phyloP scores from a whole-genome alignment of 2,797 vertebrate species.

The Hoplostethus mediterraneus region DNA sequence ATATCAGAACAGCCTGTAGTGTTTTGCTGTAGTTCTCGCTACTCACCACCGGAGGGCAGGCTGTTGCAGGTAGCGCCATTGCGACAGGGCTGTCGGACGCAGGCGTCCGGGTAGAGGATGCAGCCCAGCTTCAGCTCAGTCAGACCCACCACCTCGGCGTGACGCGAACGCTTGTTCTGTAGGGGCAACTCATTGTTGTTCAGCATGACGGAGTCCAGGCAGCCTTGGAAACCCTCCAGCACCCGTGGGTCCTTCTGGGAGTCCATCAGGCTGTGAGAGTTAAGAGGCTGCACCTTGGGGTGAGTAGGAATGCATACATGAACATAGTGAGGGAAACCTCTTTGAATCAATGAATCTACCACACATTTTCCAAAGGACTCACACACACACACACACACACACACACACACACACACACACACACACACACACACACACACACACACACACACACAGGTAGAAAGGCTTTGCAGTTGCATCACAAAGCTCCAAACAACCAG shows the following conservation, averaged over 20 bases:
- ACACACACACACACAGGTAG: too few relatives aligned
- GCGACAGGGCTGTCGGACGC: constrained; percentile 90
- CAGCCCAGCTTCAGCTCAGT: constrained; percentile 95
- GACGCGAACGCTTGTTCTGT: constrained; percentile 94
- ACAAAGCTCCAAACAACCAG: too few relatives aligned
- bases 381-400: too few relatives aligned
- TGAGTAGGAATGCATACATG: too few relatives aligned
- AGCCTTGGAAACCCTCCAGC: constrained; percentile 94
- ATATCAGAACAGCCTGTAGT: neutral
- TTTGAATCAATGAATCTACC: too few relatives aligned
- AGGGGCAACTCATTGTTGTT: constrained; percentile 94
- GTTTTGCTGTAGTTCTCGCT: neutral
- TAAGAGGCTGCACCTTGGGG: constrained; percentile 87
- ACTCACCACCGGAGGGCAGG: constrained; percentile 93
- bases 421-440: too few relatives aligned
- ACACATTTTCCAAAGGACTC: too few relatives aligned
- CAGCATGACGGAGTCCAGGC: constrained; percentile 93
- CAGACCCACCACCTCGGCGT: constrained; percentile 95
- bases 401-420: too few relatives aligned
- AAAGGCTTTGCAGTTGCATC: too few relatives aligned
- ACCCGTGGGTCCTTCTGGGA: constrained; percentile 86
- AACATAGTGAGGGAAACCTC: too few relatives aligned
- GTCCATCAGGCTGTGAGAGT: constrained; percentile 86
- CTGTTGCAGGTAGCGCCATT: constrained; percentile 91
- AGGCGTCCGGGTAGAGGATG: constrained; percentile 93